A percentile compares a stretch with the other conserved stretches of the same genome.
phyloP scores from a whole-genome alignment of 2,888 invertebrate species.

The Ophioninae sp. region DNA sequence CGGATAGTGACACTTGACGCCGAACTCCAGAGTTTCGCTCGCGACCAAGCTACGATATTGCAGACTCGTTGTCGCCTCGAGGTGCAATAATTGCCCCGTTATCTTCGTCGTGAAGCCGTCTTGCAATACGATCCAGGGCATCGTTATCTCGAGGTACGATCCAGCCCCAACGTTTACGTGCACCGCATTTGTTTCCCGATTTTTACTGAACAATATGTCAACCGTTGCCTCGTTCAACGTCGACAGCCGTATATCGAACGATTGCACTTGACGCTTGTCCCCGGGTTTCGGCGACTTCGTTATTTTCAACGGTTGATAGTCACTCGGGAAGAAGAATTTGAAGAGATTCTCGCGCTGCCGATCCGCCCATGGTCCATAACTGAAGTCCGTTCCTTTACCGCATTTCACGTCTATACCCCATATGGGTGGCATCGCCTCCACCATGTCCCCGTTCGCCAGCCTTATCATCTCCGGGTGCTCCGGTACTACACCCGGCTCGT shows the following conservation, averaged over 20 bases:
- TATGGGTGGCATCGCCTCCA: conserved; percentile 95
- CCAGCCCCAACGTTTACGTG: conserved; percentile 97
- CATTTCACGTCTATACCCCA: conserved; percentile 98
- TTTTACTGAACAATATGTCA: conserved; percentile 97
- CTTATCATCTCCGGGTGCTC: conserved; percentile 94
- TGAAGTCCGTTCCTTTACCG: conserved; percentile 96
- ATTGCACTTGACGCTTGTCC: conserved; percentile 93
- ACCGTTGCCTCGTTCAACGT: conserved; percentile 96
- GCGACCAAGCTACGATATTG: conserved; percentile 95
- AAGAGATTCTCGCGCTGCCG: conserved; percentile 97
- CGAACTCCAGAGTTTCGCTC: conserved; percentile 97
- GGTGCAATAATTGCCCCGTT: conserved; percentile 95
- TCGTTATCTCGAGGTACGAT: conserved; percentile 97
- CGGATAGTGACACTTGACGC: conserved; percentile 94
- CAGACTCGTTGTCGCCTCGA: conserved; percentile 97
- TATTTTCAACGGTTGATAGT: conserved; percentile 90
- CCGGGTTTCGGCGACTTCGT: conserved; percentile 93
- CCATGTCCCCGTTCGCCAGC: conserved; percentile 95
- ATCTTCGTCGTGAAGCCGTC: conserved; percentile 95
- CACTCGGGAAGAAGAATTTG: conserved; percentile 97
- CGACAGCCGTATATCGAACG: conserved; percentile 95
- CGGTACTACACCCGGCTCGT: conserved; percentile 96
- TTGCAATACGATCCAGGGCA: conserved; percentile 95
- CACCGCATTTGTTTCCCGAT: conserved; percentile 97
- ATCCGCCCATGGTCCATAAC: conserved; percentile 99